phyloP scores from a whole-genome alignment of 2,888 invertebrate genomes.

The Meteorus cinctellus region DNA sequence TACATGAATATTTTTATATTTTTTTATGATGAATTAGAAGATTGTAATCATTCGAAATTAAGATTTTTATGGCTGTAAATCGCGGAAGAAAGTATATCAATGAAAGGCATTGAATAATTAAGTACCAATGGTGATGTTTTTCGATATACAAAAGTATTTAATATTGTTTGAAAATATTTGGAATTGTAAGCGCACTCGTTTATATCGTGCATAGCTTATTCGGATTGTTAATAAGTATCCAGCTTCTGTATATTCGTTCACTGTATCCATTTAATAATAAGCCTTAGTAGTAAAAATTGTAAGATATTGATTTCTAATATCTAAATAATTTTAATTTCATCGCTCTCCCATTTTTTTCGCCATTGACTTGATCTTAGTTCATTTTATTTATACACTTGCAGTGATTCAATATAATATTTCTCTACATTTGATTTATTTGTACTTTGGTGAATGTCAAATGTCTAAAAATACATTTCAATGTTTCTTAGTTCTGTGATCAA shows the following conservation, averaged over 20 bases:
- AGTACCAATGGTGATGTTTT: constrained; percentile 39
- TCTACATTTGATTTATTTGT: constrained; percentile 34
- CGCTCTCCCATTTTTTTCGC: neutral
- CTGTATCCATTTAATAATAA: neutral
- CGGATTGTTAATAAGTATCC: neutral
- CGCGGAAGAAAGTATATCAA: neutral
- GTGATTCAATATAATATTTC: constrained; percentile 14
- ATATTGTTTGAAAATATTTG: constrained; percentile 28
- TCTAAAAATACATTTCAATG: constrained; percentile 9
- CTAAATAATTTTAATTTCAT: neutral
- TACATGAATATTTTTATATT: neutral
- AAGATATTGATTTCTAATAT: neutral
- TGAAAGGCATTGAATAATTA: constrained; percentile 11
- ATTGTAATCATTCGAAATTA: neutral
- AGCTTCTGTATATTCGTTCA: neutral
- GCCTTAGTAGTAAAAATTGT: constrained; percentile 11
- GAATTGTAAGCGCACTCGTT: neutral
- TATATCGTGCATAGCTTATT: neutral
- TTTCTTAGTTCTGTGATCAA: constrained; percentile 1
- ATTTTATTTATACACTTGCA: constrained; percentile 16
- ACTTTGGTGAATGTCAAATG: constrained; percentile 35
- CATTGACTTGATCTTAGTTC: neutral
- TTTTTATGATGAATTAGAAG: neutral
- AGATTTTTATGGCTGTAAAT: neutral
- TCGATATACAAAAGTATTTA: constrained; percentile 52